phyloP scores from a whole-genome alignment of 2,888 invertebrate species.

The Papilio elwesi region DNA sequence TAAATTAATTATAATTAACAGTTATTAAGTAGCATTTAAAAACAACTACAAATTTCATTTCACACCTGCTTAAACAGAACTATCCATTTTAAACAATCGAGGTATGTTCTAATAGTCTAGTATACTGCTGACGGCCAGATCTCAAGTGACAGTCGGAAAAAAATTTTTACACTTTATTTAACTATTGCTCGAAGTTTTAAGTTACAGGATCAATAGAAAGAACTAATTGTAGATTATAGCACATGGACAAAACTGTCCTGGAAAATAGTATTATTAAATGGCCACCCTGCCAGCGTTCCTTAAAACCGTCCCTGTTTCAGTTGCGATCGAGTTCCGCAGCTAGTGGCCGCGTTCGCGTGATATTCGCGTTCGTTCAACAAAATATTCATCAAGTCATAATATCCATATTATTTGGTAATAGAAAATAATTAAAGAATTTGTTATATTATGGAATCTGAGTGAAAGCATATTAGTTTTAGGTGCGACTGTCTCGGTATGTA shows the following conservation, averaged over 20 bases:
- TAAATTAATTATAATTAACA: too few relatives aligned
- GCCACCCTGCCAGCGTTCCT: constrained; percentile 8
- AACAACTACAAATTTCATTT: too few relatives aligned
- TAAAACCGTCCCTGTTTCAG: constrained; percentile 29
- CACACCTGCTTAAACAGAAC: too few relatives aligned
- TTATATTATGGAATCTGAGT: background rate
- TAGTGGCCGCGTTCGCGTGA: background rate
- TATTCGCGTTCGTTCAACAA: background rate
- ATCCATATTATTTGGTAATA: background rate
- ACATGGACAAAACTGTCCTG: background rate
- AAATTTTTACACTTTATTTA: too few relatives aligned
- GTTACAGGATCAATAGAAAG: background rate
- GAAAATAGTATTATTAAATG: background rate
- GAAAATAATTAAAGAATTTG: background rate
- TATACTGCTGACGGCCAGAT: too few relatives aligned
- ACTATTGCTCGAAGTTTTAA: too few relatives aligned
- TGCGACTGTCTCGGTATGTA: background rate
- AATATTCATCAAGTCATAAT: background rate
- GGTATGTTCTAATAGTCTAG: too few relatives aligned
- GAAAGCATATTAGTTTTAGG: background rate
- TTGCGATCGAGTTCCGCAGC: constrained; percentile 26
- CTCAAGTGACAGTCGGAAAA: too few relatives aligned
- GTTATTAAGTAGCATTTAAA: too few relatives aligned
- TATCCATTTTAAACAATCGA: too few relatives aligned
- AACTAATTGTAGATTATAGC: background rate